Evolutionary conservation across 2,888 invertebrate species (phyloP), one percentile per base, ranked within the genome.

Genomic region (Orthosia incerta): DNA sequence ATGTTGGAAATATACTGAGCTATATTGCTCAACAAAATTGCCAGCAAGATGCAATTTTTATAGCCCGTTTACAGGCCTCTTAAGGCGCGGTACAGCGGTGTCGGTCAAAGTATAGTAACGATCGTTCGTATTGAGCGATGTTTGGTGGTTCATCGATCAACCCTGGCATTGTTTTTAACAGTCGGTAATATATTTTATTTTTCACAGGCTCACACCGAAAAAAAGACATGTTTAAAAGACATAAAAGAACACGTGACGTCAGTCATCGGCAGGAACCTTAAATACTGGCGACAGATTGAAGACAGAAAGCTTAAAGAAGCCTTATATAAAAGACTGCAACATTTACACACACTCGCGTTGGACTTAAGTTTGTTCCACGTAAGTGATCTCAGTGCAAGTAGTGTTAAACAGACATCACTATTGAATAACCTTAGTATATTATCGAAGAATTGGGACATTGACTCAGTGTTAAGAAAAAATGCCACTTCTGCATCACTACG

Each of bases 241-340:
- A 90, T 97, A 53, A 95, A 95, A 73, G 94, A 95, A 60, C 97
- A 97, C 86, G 96, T 96, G 16, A 92, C 95, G 4, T 92, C 94
- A 4, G 83, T 96, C 3, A 97, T 97, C 66, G 96, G 95, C 48
- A 93, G 93, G 75, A 96, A 96, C 61, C 93, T 97, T 23, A 95
- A 94, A 78, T 95, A 96, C 76, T 97, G 97, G 97, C 93, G 97
- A 2, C 91, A 93, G 51, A 91, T 92, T 1, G 91, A 92, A 61
- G 87, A 90, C 64, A 75, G 80, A 16, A 87, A 91, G 51, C 91
- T 95, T 3, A 94, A 89, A 77, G 91, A 91, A 76, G 93, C 94
- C 15, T 87, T 96, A 50, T 88, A 94, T 64, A 92, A 86, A 87
- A 92, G 96, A 89, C 90, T 96, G 80, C 94, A 94, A 73, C 89